Base-by-base conservation (phyloP, 2,888 invertebrate genomes). In the Diloba caeruleocephala region DNA sequence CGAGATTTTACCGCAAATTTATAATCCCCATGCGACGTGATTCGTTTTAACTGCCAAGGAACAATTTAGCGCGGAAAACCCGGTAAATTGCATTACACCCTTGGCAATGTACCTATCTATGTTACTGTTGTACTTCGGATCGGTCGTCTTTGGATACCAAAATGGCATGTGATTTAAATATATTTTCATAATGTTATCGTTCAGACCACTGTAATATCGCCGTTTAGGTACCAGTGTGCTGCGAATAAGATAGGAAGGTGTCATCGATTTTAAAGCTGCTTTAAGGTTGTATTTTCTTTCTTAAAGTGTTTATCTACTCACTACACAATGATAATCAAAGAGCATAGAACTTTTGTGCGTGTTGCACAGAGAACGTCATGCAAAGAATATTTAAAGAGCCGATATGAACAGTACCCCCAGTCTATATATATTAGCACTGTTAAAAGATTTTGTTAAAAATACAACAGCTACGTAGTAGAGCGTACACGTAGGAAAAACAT, bases 41-140 rank as follows among this genome's bases (percentile, higher is more conserved):
- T 88, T 84, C 84, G 84, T 83, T 87, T 86, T 84, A 84, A 85
- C 79, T 83, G 81, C 73, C 79, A 83, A 84, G 83, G 76, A 86
- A 83, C 84, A 87, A 86, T 89, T 88, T 85, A 76, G 78, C 58
- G 66, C 69, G 78, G 65, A 77, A 80, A 81, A 78, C 79, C 76
- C 71, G 66, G 72, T 70, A 83, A 86, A 87, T 87, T 83, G 78
- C 79, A 82, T 88, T 85, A 85, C 71, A 76, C 68, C 71, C 77
- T 75, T 68, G 72, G 67, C 71, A 74, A 74, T 74, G 60, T 74
- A 68, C 67, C 65, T 71, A 53, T 64, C 56, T 62, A 62, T 59
- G 46, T 68, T 50, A 55, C 43, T 56, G 54, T 69, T 63, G 56
- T 68, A 65, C 65, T 57, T 56, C 29, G 42, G 41, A 55, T 56